Base-by-base conservation (phyloP, 2,888 invertebrate genomes). In the Lithosia quadra region DNA sequence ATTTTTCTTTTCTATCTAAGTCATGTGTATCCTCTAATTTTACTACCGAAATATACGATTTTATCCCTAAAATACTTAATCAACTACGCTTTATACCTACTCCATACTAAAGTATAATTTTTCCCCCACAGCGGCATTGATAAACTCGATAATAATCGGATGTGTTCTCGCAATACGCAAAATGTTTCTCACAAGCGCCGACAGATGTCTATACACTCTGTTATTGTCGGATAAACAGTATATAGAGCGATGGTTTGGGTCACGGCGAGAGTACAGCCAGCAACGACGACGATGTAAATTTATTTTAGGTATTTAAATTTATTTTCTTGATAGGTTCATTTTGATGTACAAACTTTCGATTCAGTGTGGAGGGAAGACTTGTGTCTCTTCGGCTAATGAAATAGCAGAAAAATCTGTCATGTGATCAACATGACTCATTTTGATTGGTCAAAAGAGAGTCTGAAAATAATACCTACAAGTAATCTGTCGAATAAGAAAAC, bases 171-270 rank as follows among this genome's bases (percentile, higher is more conserved):
- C 33, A 57, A 39, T 60, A 59, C 58, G 60, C 57, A 64, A 63
- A 49, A 63, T 59, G 69, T 71, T 75, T 75, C 74, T 62, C 61
- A 76, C 66, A 70, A 69, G 72, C 65, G 68, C 72, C 76, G 70
- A 83, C 84, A 84, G 84, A 83, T 83, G 85, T 80, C 75, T 79
- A 73, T 79, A 74, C 77, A 67, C 70, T 86, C 83, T 82, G 84
- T 84, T 76, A 78, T 78, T 82, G 82, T 77, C 77, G 82, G 88
- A 86, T 90, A 87, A 85, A 88, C 86, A 87, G 89, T 89, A 89
- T 90, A 85, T 91, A 78, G 90, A 90, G 87, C 87, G 85, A 73
- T 74, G 84, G 86, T 86, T 88, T 88, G 81, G 86, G 87, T 91
- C 92, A 91, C 91, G 89, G 83, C 77, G 81, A 39, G 0, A n/a